A percentile compares a stretch with the other conserved stretches of the same genome.
Evolutionary conservation across 2,113 vertebrate genomes (phyloP).

Genomic region (Monarcha castaneiventris): DNA sequence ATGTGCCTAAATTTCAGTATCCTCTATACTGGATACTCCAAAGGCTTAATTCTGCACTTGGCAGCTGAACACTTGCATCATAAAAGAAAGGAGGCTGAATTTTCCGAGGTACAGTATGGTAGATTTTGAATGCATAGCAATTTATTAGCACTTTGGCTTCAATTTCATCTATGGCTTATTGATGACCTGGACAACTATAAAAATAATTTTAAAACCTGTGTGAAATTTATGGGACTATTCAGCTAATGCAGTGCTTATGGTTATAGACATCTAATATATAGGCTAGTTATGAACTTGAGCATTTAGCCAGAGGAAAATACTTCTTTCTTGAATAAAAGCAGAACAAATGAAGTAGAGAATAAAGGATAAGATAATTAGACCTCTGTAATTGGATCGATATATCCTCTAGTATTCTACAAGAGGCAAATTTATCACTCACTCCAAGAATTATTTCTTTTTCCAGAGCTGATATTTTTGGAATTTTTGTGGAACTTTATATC

Average conservation of each 20-base stretch:
- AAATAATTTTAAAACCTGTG: neutral
- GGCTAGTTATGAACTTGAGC: neutral
- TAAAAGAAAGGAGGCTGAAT: neutral
- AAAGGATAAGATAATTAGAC: neutral
- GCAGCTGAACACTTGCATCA: neutral
- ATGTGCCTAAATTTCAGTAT: neutral
- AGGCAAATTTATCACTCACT: neutral
- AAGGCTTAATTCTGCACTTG: neutral
- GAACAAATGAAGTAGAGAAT: neutral
- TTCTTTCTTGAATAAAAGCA: neutral
- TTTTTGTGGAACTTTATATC: neutral
- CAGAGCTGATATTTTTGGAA: neutral
- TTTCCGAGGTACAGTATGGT: neutral
- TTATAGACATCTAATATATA: neutral
- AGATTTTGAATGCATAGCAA: neutral
- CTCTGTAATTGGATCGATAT: neutral
- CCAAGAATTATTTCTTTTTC: neutral
- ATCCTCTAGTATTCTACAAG: neutral
- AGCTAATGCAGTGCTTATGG: neutral
- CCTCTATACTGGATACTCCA: fast-evolving
- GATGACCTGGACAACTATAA: neutral
- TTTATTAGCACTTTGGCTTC: neutral
- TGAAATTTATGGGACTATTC: neutral
- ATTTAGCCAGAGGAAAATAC: neutral
- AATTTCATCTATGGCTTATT: neutral